Percentiles rank a stretch among this genome's conserved stretches.
Evolutionary conservation across 92 coral and sea anemone species (phyloP).

Genomic region (Zoanthus gigantus): DNA sequence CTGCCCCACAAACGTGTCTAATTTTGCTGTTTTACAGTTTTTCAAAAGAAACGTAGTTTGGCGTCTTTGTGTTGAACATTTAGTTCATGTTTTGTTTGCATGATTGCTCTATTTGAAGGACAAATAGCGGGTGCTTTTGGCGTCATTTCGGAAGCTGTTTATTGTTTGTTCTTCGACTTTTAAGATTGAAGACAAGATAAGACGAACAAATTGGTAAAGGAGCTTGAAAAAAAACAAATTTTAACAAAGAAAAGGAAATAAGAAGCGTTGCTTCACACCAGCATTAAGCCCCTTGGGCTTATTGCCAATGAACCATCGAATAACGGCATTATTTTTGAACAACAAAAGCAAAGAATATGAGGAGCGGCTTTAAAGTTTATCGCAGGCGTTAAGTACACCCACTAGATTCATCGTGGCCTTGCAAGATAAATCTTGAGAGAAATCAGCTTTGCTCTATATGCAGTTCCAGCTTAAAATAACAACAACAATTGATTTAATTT

Average conservation of each 20-base stretch:
- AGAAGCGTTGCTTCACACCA: not conserved
- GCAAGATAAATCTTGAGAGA: not conserved
- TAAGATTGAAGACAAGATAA: not conserved
- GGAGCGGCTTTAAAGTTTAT: not conserved
- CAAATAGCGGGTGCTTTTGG: conserved; percentile 33
- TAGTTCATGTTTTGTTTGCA: conserved; percentile 21
- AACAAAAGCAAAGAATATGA: not conserved
- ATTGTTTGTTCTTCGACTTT: not conserved
- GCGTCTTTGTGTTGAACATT: not conserved
- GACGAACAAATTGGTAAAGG: conserved; percentile 3
- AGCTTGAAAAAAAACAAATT: not conserved
- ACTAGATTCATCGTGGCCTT: not conserved
- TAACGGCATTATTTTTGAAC: not conserved
- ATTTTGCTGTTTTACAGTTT: not conserved
- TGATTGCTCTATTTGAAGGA: conserved; percentile 40
- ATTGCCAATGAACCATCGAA: conserved; percentile 8
- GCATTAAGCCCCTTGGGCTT: not conserved
- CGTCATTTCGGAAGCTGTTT: conserved; percentile 3
- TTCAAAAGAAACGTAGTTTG: not conserved
- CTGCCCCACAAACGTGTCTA: not conserved
- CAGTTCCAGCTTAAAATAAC: not conserved
- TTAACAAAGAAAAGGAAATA: not conserved
- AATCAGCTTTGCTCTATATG: not conserved
- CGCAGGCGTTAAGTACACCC: not conserved
- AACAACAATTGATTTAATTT: not conserved